Evolutionary conservation across 1,140 invertebrate species (phyloP).

Genomic region (Drosophila repletoides): DNA sequence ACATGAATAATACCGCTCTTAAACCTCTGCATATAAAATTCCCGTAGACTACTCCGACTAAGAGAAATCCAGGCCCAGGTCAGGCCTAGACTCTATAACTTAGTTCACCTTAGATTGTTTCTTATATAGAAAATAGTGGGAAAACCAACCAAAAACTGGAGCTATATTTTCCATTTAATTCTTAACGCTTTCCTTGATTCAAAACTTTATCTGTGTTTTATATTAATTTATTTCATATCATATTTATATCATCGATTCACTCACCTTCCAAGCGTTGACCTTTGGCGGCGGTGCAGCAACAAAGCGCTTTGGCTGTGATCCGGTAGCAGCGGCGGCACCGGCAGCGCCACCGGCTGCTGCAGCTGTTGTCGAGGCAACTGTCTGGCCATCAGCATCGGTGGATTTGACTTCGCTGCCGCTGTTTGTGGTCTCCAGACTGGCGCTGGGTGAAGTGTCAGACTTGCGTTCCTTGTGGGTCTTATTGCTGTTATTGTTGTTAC

Average conservation of each 20-base stretch:
- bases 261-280: conserved; percentile 84
- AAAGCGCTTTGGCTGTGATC: conserved; percentile 83
- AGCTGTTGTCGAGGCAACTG: conserved; percentile 16
- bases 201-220: too few species aligned
- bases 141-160: too few species aligned
- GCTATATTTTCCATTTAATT: too few species aligned
- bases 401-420: conserved; percentile 69
- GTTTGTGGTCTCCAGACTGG: conserved; percentile 66
- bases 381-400: conserved; percentile 50
- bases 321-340: conserved; percentile 28
- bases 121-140: too few species aligned
- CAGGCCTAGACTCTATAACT: too few species aligned
- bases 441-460: conserved; percentile 70
- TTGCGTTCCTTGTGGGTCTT: conserved; percentile 71
- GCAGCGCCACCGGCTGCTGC: conserved; percentile 14
- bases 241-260: conserved; percentile 42
- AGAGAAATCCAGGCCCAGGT: too few species aligned
- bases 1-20: too few species aligned
- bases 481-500: neutral
- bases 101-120: too few species aligned
- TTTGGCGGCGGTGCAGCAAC: conserved; percentile 84
- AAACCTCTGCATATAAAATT: too few species aligned
- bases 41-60: too few species aligned
- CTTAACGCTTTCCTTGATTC: too few species aligned
- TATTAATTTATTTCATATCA: neutral